Evolutionary conservation across 2,888 invertebrate genomes (phyloP).

Genomic region (Alcis repandata): DNA sequence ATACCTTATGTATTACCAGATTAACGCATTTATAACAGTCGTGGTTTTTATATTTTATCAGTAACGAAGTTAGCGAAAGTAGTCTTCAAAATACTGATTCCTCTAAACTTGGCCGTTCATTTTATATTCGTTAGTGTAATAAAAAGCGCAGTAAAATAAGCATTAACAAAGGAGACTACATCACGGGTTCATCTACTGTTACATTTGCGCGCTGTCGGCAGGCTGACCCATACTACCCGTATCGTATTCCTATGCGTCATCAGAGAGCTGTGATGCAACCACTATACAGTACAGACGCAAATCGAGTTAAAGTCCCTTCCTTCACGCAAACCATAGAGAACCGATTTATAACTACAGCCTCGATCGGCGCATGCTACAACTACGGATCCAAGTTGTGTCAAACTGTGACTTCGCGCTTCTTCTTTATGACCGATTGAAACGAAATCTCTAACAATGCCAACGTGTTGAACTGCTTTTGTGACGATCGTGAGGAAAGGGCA

Average conservation of each 20-base stretch:
- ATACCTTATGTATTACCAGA: too few relatives aligned
- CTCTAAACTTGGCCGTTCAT: constrained; percentile 3
- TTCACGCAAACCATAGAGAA: not conserved
- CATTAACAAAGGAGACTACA: constrained; percentile 38
- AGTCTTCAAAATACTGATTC: not conserved
- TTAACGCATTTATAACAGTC: too few relatives aligned
- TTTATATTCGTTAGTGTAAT: constrained; percentile 9
- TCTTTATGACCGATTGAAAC: too few relatives aligned
- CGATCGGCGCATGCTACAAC: too few relatives aligned
- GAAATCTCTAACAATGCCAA: too few relatives aligned
- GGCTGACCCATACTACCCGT: constrained; percentile 42
- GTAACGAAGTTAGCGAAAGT: not conserved
- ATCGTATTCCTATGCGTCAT: constrained; percentile 69
- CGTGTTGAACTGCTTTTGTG: too few relatives aligned
- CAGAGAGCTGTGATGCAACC: constrained; percentile 63
- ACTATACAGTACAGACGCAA: constrained; percentile 12
- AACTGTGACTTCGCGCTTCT: too few relatives aligned
- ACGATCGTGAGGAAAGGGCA: too few relatives aligned
- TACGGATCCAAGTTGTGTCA: too few relatives aligned
- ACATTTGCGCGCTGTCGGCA: constrained; percentile 38
- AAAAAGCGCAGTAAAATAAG: constrained; percentile 20
- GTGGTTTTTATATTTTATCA: not conserved
- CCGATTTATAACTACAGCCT: too few relatives aligned
- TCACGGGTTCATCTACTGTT: constrained; percentile 29
- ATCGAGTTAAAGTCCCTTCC: not conserved